Conservation (phyloP, 1,140 invertebrate genomes). For the Calephelis virginiensis region DNA sequence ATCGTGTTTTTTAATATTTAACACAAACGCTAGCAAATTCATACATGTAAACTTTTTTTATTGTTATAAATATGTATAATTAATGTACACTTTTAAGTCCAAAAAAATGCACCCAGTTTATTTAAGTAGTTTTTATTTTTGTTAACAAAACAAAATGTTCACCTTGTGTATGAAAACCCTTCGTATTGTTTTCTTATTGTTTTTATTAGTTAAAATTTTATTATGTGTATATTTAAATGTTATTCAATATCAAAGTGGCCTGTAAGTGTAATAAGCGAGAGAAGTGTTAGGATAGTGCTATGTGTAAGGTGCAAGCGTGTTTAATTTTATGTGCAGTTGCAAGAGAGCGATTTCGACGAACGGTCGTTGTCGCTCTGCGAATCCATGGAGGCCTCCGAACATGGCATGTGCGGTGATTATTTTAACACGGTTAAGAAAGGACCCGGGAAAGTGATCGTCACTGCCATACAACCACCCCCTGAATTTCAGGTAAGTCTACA, state of each 20-base stretch:
- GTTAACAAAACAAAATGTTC: too few relatives aligned
- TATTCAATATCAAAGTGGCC: constrained; percentile 1
- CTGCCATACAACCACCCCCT: constrained; percentile 87
- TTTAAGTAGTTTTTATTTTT: too few relatives aligned
- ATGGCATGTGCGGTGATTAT: constrained; percentile 87
- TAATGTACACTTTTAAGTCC: too few relatives aligned
- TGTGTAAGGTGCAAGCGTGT: constrained; percentile 14
- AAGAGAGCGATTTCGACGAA: constrained; percentile 78
- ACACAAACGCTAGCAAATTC: too few relatives aligned
- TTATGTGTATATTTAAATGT: background rate
- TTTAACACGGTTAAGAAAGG: constrained; percentile 90
- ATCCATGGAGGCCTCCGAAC: constrained; percentile 67
- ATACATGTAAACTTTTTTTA: too few relatives aligned
- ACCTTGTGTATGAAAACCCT: too few relatives aligned
- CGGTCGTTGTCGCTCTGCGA: constrained; percentile 73
- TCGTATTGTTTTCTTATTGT: too few relatives aligned
- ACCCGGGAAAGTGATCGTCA: constrained; percentile 76
- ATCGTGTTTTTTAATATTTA: too few relatives aligned
- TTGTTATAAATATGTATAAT: too few relatives aligned
- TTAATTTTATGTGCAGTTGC: constrained; percentile 56
- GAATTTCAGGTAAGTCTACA: constrained; percentile 84
- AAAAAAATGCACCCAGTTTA: too few relatives aligned
- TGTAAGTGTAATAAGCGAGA: background rate
- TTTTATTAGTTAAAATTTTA: too few relatives aligned
- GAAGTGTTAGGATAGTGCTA: background rate